Evolutionary conservation across 2,888 invertebrate species (phyloP), one percentile per base, ranked within the genome.

Genomic region (Lordiphosa fenestrarum): DNA sequence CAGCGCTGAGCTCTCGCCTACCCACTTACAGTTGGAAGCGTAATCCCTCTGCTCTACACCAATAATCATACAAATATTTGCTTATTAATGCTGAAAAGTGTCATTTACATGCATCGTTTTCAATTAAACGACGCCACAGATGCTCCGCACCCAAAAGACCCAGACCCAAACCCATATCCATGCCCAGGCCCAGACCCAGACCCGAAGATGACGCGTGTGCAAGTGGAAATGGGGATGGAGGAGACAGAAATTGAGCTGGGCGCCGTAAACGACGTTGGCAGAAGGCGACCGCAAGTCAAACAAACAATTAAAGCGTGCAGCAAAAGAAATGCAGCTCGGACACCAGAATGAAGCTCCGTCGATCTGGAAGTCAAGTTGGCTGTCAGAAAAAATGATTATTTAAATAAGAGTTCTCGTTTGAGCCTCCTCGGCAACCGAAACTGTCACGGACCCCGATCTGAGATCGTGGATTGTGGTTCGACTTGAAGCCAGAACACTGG

Each of bases 341-440:
- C 53, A 47, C 57, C 52, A 62, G 69, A 72, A 72, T 73, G 70
- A 70, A 80, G 64, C 53, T 61, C 53, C 73, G 81, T 84, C 84
- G 88, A 88, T 87, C 88, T 88, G 88, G 88, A 88, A 88, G 88
- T 88, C 88, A 87, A 87, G 85, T 87, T 82, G 84, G 78, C 84
- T 88, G 89, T 88, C 88, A 88, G 73, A 86, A 83, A 84, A 86
- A 85, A 86, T 87, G 87, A 88, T 87, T 86, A 87, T 85, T 86
- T 85, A 87, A 86, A 86, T 86, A 84, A 82, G 80, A 82, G 80
- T 73, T 76, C 73, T 74, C 71, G 67, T 72, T 81, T 68, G 83
- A 78, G 82, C 70, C 53, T 58, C 30, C 63, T 59, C 74, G 77
- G 84, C 83, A 84, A 82, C 83, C 66, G 85, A 82, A 44, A 84